Evolutionary conservation across 1,140 invertebrate genomes (phyloP).

Genomic region (Chironomus striatipennis): DNA sequence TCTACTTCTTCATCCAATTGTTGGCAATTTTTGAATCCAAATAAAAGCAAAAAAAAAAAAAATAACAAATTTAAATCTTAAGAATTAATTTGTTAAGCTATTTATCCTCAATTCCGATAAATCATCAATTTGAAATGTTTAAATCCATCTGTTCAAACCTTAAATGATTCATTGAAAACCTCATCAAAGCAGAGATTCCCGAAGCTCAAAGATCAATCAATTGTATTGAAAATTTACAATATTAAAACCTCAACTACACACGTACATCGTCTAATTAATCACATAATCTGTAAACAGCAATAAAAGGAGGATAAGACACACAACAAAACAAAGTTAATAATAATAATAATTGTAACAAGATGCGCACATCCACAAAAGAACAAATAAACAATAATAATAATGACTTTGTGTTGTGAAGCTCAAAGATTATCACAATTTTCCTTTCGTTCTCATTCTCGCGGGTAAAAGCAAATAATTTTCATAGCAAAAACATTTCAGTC

Average conservation of each 20-base stretch:
- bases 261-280: background rate
- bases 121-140: no score
- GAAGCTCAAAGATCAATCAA: no score
- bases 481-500: no score
- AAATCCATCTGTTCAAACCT: no score
- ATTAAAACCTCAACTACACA: background rate
- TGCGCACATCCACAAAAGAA: background rate
- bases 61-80: no score
- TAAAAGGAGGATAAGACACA: background rate
- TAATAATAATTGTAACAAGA: background rate
- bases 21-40: no score
- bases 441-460: slow-evolving; percentile 11
- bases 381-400: background rate
- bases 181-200: no score
- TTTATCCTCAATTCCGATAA: no score
- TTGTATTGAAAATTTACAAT: background rate
- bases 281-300: background rate
- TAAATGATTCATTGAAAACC: no score
- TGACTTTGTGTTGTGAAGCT: background rate
- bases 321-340: background rate
- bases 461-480: background rate
- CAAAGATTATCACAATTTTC: slow-evolving; percentile 5
- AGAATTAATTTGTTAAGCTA: no score
- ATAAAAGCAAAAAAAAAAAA: no score
- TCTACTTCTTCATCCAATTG: no score